A percentile compares a stretch with the other conserved stretches of the same genome.
Evolutionary conservation across 2,888 invertebrate genomes (phyloP).

Genomic region (Artemia sinica): DNA sequence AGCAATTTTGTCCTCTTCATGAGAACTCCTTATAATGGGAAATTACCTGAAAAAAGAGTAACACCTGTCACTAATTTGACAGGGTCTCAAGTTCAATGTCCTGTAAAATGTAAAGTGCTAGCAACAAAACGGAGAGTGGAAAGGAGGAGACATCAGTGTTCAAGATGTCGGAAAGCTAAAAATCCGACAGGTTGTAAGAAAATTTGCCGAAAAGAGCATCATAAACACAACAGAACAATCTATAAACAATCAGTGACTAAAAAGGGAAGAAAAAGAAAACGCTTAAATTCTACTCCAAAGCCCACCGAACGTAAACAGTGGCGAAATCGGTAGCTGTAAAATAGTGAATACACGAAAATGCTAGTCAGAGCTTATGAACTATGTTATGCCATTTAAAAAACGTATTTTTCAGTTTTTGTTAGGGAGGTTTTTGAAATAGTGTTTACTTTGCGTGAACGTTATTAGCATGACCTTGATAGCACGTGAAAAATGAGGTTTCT

Average conservation of each 20-base stretch:
- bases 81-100: slow-evolving; percentile 10
- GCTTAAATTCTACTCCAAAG: slow-evolving; percentile 1
- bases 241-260: not conserved
- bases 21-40: not conserved
- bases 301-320: not conserved
- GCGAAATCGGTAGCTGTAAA: not conserved
- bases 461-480: too few relatives aligned
- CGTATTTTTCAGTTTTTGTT: too few relatives aligned
- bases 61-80: not conserved
- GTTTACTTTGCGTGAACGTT: too few relatives aligned
- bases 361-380: too few relatives aligned
- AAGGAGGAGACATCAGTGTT: not conserved
- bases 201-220: not conserved
- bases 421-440: too few relatives aligned
- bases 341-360: too few relatives aligned
- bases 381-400: too few relatives aligned
- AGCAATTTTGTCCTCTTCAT: slow-evolving; percentile 10
- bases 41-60: not conserved
- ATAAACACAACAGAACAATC: not conserved
- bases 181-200: not conserved
- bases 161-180: not conserved
- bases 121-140: not conserved
- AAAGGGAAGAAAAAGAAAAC: not conserved
- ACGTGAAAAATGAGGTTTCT: too few relatives aligned
- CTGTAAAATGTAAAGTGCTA: not conserved